A percentile compares a stretch with the other conserved stretches of the same genome.
Evolutionary conservation across 2,888 invertebrate species (phyloP).

Genomic region (Philaethria dido): DNA sequence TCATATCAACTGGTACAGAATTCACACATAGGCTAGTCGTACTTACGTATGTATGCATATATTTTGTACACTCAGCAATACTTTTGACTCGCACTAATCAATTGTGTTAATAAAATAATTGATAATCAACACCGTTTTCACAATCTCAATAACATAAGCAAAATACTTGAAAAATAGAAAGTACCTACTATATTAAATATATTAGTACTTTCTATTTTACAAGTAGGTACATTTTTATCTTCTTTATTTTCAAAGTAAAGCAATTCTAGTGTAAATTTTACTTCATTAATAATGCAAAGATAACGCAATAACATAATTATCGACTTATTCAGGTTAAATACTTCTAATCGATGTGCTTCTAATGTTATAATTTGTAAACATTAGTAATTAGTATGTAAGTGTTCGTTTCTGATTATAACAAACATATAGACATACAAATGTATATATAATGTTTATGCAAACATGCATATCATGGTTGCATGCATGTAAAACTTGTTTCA

Average conservation of each 20-base stretch:
- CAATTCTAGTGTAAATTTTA: conserved; percentile 3
- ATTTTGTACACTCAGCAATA: background rate
- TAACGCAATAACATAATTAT: conserved; percentile 3
- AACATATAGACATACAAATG: background rate
- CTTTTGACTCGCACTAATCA: background rate
- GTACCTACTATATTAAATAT: no score
- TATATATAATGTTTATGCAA: background rate
- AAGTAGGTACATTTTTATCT: background rate
- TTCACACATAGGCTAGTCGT: conserved; percentile 21
- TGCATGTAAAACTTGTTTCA: background rate
- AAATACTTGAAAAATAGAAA: background rate
- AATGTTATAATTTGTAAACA: conserved; percentile 9
- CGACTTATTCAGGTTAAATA: conserved; percentile 13
- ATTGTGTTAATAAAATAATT: background rate
- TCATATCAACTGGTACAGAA: conserved; percentile 13
- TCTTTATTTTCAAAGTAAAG: background rate
- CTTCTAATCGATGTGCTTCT: background rate
- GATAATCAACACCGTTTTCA: background rate
- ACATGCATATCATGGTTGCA: no score
- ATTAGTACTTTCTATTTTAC: background rate
- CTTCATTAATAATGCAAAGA: background rate
- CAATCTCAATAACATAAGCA: background rate
- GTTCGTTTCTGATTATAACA: background rate
- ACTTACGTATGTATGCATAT: background rate
- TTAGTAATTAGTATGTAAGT: conserved; percentile 6